Conservation (phyloP, 2,797 vertebrate genomes). For the Platyrinchus mystaceus region DNA sequence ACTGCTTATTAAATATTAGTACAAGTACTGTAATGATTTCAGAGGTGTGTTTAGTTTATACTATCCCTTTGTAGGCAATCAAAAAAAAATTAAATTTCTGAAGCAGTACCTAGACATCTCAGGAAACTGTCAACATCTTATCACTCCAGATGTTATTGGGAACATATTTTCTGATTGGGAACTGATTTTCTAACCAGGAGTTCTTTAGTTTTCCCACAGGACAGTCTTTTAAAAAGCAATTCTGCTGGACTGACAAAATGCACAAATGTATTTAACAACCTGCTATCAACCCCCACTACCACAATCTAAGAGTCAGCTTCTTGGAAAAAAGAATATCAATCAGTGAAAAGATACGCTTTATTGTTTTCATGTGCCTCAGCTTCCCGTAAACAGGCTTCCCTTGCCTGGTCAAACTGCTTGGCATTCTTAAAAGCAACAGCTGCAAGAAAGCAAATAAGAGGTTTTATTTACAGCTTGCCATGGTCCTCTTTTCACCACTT, state of each 20-base stretch:
- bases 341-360: conserved; percentile 92
- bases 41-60: not conserved
- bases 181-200: not conserved
- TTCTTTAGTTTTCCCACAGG: not conserved
- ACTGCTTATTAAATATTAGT: not conserved
- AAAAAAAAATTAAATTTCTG: not conserved
- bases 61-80: not conserved
- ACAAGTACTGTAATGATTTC: not conserved
- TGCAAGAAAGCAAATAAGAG: conserved; percentile 66
- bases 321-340: not conserved
- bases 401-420: conserved; percentile 96
- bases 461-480: not conserved
- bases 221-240: not conserved
- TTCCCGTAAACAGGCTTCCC: conserved; percentile 94
- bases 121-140: not conserved
- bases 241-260: not conserved
- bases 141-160: not conserved
- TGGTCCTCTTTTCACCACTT: not conserved
- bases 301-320: not conserved
- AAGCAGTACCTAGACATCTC: not conserved
- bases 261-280: not conserved
- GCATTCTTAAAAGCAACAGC: conserved; percentile 99
- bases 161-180: not conserved
- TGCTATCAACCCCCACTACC: not conserved
- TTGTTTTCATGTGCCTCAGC: conserved; percentile 95